Evolutionary conservation across 1,140 invertebrate species (phyloP).

Genomic region (Drosophila orena): DNA sequence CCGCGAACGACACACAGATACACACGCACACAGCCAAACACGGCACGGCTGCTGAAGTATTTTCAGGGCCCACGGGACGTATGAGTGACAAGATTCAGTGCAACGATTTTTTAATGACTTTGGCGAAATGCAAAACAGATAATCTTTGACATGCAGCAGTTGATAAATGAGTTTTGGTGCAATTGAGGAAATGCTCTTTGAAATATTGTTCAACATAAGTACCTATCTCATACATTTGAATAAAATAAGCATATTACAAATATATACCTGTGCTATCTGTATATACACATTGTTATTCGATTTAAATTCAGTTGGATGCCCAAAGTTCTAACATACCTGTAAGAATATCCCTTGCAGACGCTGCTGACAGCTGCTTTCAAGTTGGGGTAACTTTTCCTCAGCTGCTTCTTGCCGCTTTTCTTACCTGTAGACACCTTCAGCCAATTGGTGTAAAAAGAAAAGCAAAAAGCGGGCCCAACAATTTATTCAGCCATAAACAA

Average conservation of each 20-base stretch:
- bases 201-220: no score
- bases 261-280: background rate
- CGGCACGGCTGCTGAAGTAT: slow-evolving; percentile 45
- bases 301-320: no score
- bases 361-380: slow-evolving; percentile 3
- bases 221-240: no score
- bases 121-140: slow-evolving; percentile 53
- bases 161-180: no score
- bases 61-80: slow-evolving; percentile 21
- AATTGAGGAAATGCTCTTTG: no score
- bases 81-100: slow-evolving; percentile 64
- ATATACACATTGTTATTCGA: background rate
- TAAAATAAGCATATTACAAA: no score
- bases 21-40: slow-evolving; percentile 4
- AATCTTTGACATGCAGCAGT: background rate
- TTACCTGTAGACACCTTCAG: slow-evolving; percentile 26
- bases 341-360: background rate
- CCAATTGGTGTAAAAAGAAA: slow-evolving; percentile 29
- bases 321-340: background rate
- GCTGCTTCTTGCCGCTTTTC: background rate
- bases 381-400: slow-evolving; percentile 1
- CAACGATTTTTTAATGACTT: slow-evolving; percentile 73
- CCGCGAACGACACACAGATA: slow-evolving; percentile 1
- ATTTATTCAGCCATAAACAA: slow-evolving; percentile 44
- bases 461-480: background rate